phyloP scores from a whole-genome alignment of 2,888 invertebrate genomes.

The Syrphus vitripennis region DNA sequence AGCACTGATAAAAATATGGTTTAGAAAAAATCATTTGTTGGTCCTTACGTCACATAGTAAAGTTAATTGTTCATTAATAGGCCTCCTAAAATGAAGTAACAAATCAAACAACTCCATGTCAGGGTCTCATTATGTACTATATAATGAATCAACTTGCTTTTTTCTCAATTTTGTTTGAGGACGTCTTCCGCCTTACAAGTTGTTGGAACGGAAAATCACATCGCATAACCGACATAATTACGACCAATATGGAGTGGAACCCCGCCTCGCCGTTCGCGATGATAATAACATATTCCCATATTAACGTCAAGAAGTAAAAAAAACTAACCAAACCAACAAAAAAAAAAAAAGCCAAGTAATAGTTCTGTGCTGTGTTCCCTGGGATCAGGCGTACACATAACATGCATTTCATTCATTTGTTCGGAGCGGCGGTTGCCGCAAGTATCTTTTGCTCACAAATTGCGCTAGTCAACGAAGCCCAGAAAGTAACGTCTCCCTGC shows the following conservation, averaged over 20 bases:
- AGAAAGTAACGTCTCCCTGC: conserved; percentile 36
- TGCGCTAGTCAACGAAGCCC: conserved; percentile 31
- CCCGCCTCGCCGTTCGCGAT: conserved; percentile 8
- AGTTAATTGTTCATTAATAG: neutral
- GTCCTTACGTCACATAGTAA: neutral
- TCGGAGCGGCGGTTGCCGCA: conserved; percentile 48
- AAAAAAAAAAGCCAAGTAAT: conserved; percentile 41
- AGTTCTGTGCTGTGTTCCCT: conserved; percentile 57
- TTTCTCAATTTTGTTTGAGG: neutral
- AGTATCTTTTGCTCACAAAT: conserved; percentile 51
- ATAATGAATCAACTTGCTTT: neutral
- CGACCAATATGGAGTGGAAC: conserved; percentile 21
- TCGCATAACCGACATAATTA: conserved; percentile 57
- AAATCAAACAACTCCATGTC: neutral
- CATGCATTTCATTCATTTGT: conserved; percentile 61
- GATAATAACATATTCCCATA: conserved; percentile 62
- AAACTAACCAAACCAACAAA: neutral
- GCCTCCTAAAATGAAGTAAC: neutral
- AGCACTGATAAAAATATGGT: neutral
- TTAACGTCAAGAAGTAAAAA: conserved; percentile 46
- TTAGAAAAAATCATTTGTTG: neutral
- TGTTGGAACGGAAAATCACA: conserved; percentile 58
- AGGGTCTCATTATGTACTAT: no score
- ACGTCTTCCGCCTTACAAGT: conserved; percentile 44
- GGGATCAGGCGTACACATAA: conserved; percentile 50